Percentiles rank a stretch among this genome's conserved stretches.
phyloP scores from a whole-genome alignment of 1,140 invertebrate genomes.

The Neodiprion virginianus region DNA sequence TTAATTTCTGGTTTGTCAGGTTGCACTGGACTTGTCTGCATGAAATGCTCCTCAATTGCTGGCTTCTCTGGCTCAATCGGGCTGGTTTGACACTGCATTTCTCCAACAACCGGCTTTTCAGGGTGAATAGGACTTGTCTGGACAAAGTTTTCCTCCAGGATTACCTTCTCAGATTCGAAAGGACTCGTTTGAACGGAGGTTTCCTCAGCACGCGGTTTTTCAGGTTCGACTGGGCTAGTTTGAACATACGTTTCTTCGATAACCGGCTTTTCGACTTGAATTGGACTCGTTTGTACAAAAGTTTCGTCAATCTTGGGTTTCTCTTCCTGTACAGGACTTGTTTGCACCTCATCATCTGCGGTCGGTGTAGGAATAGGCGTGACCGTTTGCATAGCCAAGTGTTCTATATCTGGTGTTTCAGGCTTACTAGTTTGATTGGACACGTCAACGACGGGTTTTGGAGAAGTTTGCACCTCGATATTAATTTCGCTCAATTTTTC shows the following conservation, averaged over 20 bases:
- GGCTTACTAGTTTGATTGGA: constrained; percentile 11
- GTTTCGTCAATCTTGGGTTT: constrained; percentile 30
- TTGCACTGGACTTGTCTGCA: constrained; percentile 15
- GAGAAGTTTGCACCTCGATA: constrained; percentile 29
- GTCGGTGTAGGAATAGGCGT: constrained; percentile 33
- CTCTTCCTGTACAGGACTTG: constrained; percentile 36
- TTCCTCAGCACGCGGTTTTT: constrained; percentile 40
- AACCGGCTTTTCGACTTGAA: constrained; percentile 12
- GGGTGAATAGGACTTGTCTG: constrained; percentile 58
- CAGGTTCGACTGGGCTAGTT: constrained; percentile 25
- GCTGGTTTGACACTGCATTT: constrained; percentile 48
- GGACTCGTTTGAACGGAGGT: constrained; percentile 46
- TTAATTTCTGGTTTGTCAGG: constrained; percentile 7
- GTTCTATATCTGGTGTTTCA: constrained; percentile 44
- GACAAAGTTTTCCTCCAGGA: constrained; percentile 47
- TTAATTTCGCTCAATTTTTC: constrained; percentile 35
- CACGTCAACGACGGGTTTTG: constrained; percentile 5
- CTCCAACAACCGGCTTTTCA: constrained; percentile 38
- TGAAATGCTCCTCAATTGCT: constrained; percentile 5
- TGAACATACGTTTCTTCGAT: constrained; percentile 25
- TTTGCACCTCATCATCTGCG: constrained; percentile 43
- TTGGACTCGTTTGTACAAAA: constrained; percentile 32
- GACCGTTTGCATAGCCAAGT: constrained; percentile 46
- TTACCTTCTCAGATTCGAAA: constrained; percentile 33
- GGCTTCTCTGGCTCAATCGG: constrained; percentile 35